Evolutionary conservation across 92 coral and sea anemone genomes (phyloP).

Genomic region (Palythoa caribaeorum): DNA sequence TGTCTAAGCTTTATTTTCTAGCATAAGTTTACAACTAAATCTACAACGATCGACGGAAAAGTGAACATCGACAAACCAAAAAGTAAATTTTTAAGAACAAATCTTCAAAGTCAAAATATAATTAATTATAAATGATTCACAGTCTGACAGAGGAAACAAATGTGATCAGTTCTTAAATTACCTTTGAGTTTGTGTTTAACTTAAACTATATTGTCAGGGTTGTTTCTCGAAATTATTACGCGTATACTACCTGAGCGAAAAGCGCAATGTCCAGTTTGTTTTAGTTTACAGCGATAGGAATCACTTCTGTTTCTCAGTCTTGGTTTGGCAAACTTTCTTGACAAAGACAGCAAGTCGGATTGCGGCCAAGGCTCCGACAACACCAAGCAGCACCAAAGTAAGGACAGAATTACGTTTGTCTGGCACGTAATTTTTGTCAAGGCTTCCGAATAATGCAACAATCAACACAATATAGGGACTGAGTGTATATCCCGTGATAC

Average conservation of each 20-base stretch:
- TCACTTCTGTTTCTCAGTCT: background rate
- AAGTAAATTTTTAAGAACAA: no score
- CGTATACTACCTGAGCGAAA: no score
- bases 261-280: background rate
- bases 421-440: constrained; percentile 62
- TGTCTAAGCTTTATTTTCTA: no score
- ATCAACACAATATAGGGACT: constrained; percentile 78
- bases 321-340: background rate
- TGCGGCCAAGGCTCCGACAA: constrained; percentile 11
- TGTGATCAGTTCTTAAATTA: background rate
- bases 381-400: constrained; percentile 70
- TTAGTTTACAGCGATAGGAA: background rate
- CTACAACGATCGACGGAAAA: no score
- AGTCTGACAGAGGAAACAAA: background rate
- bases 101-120: no score
- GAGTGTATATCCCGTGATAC: constrained; percentile 66
- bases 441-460: constrained; percentile 78
- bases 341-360: constrained; percentile 13
- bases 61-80: no score
- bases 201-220: no score
- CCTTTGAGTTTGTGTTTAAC: no score
- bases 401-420: constrained; percentile 73
- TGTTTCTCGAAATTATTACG: no score
- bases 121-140: no score
- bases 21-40: no score